Evolutionary conservation across 2,797 vertebrate genomes (phyloP).

Genomic region (Potorous gilbertii): DNA sequence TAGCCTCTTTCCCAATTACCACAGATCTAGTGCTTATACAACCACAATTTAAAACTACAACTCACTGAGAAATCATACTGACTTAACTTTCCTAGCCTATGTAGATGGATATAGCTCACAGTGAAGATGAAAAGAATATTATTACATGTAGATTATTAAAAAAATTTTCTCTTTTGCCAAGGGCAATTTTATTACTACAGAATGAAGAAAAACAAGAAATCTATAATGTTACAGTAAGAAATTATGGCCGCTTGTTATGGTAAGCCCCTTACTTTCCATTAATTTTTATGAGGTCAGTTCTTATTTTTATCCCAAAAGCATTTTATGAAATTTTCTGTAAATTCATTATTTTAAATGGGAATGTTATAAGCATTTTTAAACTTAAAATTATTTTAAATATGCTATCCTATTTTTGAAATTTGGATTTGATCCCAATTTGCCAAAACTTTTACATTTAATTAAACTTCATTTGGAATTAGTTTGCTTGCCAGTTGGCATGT

Average conservation of each 20-base stretch:
- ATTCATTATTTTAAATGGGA: neutral
- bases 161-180: slow-evolving; percentile 78
- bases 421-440: neutral
- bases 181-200: slow-evolving; percentile 90
- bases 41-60: slow-evolving; percentile 11
- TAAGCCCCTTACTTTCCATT: slow-evolving; percentile 80
- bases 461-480: neutral
- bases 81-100: neutral
- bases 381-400: neutral
- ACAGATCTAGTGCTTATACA: neutral
- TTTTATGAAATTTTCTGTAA: neutral
- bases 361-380: neutral
- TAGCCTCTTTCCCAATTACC: neutral
- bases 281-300: slow-evolving; percentile 6
- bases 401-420: neutral
- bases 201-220: slow-evolving; percentile 84
- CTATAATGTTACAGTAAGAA: slow-evolving; percentile 87
- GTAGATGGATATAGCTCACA: slow-evolving; percentile 2
- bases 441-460: neutral
- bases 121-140: slow-evolving; percentile 41
- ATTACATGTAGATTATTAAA: slow-evolving; percentile 43
- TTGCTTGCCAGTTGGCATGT: neutral
- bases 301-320: slow-evolving; percentile 40
- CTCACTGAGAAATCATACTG: neutral
- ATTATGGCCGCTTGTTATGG: slow-evolving; percentile 93